Base-by-base conservation (phyloP, 2,797 vertebrate genomes). In the Spatula clypeata region DNA sequence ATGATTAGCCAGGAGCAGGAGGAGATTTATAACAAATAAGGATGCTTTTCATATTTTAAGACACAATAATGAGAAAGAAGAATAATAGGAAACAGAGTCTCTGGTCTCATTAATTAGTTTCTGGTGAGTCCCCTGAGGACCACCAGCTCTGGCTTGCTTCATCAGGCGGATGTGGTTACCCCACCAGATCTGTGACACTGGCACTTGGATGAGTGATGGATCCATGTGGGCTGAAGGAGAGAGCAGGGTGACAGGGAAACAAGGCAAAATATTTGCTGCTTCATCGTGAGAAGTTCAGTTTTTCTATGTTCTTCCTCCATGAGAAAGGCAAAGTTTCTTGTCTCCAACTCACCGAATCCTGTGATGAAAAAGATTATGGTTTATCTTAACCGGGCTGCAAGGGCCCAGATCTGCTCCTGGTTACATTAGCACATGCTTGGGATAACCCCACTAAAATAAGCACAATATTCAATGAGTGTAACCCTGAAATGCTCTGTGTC, bases 81-180 rank as follows among this genome's bases (percentile, higher is more conserved):
- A 90, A 58, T 60, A 91, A 88, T 57, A 88, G 90, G 90, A 20
- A 57, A 79, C 57, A 55, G 26, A 80, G n/a, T 60, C n/a, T 14
- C 12, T 3, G 4, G 5, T 79, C 62, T 93, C 62, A 57, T 92
- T 92, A 91, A 84, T 86, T 71, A 58, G 11, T 80, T 53, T 71
- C 44, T 8, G 27, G 20, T 86, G 86, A 83, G 13, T 58, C 60
- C 64, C 4, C 20, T n/a, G 61, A 82, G 77, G 29, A 64, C 66
- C 29, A 26, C 32, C 0, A 2, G 26, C 32, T 40, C 19, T 53
- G 42, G 23, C 73, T 92, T 57, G 3, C 12, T 17, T 5, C 40
- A 31, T 9, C 9, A 81, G 17, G 29, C 54, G 19, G 65, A 53
- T 2, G 8, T 86, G 32, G 12, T 76, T 86, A 88, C 20, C 40